A percentile compares a stretch with the other conserved stretches of the same genome.
Evolutionary conservation across 2,797 vertebrate genomes (phyloP).

Genomic region (Rhinella marina): DNA sequence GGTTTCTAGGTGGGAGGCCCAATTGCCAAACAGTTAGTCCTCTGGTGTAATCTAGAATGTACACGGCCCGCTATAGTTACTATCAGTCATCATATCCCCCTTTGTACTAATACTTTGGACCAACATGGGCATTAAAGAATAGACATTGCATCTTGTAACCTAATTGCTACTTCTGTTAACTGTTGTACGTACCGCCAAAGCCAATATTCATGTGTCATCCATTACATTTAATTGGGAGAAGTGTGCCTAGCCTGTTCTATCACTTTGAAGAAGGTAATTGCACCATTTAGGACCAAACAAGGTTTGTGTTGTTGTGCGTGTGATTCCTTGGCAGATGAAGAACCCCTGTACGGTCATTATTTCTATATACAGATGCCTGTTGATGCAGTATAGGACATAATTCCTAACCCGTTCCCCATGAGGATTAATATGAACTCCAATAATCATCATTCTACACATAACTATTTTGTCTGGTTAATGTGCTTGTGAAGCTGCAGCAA

Average conservation of each 20-base stretch:
- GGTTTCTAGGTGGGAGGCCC: no score
- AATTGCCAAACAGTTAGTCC: background rate
- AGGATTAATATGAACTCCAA: slow-evolving; percentile 6
- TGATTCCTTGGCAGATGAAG: background rate
- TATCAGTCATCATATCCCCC: background rate
- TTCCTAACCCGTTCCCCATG: background rate
- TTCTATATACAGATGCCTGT: background rate
- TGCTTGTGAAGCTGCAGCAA: background rate
- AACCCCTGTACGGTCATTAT: background rate
- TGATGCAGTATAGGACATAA: background rate
- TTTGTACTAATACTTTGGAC: background rate
- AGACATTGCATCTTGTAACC: background rate
- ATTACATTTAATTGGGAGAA: background rate
- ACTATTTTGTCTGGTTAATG: slow-evolving; percentile 23
- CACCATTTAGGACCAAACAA: background rate
- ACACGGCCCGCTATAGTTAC: background rate
- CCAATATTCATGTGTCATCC: background rate
- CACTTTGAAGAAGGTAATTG: background rate
- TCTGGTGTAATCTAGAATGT: background rate
- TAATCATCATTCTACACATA: slow-evolving; percentile 23
- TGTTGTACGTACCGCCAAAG: background rate
- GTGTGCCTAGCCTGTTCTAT: background rate
- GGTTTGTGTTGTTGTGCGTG: background rate
- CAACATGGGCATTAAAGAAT: background rate
- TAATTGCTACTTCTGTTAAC: background rate